Evolutionary conservation across 1,140 invertebrate species (phyloP).

Genomic region (Maconellicoccus hirsutus): DNA sequence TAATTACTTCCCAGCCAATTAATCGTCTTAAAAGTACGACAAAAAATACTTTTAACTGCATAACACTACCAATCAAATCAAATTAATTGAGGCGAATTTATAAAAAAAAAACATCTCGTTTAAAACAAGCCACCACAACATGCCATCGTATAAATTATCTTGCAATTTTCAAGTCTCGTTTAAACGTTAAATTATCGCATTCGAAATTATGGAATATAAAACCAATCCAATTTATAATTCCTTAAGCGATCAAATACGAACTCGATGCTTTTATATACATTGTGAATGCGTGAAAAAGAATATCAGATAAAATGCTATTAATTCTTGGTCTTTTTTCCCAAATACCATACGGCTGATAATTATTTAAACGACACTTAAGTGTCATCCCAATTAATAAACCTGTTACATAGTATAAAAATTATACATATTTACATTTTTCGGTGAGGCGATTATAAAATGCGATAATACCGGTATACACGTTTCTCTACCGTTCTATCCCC

Average conservation of each 20-base stretch:
- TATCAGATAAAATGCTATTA: slow-evolving; percentile 12
- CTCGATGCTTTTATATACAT: background rate
- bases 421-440: background rate
- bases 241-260: background rate
- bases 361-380: slow-evolving; percentile 18
- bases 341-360: slow-evolving; percentile 5
- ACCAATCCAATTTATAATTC: background rate
- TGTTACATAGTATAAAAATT: background rate
- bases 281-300: background rate
- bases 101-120: background rate
- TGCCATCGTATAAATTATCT: background rate
- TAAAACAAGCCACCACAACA: background rate
- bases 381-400: slow-evolving; percentile 18
- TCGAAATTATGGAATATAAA: background rate
- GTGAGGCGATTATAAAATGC: background rate
- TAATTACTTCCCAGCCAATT: too few relatives aligned
- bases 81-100: background rate
- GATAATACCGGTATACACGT: slow-evolving; percentile 8
- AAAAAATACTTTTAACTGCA: too few relatives aligned
- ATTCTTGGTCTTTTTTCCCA: background rate
- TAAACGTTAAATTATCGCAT: background rate
- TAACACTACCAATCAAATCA: background rate
- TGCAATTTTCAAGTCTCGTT: background rate
- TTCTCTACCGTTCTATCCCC: background rate
- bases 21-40: too few relatives aligned